Evolutionary conservation across 2,113 vertebrate genomes (phyloP).

Genomic region (Australoheros scitulus): DNA sequence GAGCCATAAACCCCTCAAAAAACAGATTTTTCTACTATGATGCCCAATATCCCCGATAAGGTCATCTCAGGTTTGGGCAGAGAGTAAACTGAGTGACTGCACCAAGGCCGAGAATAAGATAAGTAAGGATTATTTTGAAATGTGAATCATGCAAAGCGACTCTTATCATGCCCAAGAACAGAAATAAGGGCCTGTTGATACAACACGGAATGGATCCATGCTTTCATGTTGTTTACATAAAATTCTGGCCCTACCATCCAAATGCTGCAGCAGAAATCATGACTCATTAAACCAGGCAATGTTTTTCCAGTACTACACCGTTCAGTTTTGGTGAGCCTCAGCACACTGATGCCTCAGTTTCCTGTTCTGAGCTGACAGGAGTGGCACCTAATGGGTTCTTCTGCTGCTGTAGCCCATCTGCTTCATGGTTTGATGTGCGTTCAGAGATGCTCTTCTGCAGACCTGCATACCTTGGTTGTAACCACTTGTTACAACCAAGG

Average conservation of each 20-base stretch:
- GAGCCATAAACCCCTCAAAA: neutral
- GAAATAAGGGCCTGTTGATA: neutral
- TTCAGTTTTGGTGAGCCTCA: neutral
- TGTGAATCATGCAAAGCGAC: neutral
- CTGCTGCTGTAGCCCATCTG: neutral
- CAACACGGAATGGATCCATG: neutral
- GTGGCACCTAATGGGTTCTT: neutral
- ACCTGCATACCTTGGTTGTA: neutral
- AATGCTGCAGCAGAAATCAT: neutral
- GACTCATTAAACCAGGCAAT: neutral
- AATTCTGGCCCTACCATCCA: neutral
- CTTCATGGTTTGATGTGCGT: neutral
- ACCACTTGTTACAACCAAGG: neutral
- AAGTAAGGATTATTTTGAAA: constrained; percentile 7
- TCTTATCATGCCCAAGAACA: neutral
- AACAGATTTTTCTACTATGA: neutral
- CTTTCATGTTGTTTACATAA: neutral
- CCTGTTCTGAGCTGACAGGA: neutral
- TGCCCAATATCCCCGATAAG: neutral
- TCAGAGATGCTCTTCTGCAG: neutral
- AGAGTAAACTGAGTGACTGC: neutral
- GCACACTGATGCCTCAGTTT: neutral
- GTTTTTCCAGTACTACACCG: neutral
- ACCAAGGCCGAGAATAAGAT: neutral
- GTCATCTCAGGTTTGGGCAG: neutral